Percentiles rank a stretch among this genome's conserved stretches.
phyloP scores from a whole-genome alignment of 2,888 invertebrate genomes.

The Spodoptera littoralis region DNA sequence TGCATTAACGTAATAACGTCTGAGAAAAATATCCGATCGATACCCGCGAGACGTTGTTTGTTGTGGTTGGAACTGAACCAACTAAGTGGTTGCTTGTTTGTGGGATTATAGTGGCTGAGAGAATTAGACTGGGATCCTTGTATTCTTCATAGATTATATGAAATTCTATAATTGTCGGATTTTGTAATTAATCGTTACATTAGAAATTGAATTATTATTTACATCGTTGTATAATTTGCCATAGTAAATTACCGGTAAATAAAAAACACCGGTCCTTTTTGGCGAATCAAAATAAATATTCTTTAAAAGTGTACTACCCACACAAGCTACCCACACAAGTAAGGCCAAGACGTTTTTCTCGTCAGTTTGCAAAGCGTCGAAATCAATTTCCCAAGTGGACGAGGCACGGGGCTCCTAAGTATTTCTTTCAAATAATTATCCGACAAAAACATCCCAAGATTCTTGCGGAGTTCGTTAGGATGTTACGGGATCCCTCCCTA shows the following conservation, averaged over 20 bases:
- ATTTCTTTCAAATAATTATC: constrained; percentile 75
- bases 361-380: constrained; percentile 59
- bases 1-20: constrained; percentile 78
- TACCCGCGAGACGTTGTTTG: constrained; percentile 68
- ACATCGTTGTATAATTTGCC: no score
- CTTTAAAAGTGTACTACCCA: constrained; percentile 1
- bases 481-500: constrained; percentile 76
- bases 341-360: constrained; percentile 43
- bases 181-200: no score
- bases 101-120: not conserved
- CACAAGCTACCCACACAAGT: constrained; percentile 25
- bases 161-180: no score
- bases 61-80: constrained; percentile 48
- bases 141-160: no score
- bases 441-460: constrained; percentile 85
- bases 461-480: constrained; percentile 84
- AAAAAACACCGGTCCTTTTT: no score
- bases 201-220: no score
- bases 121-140: no score
- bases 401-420: constrained; percentile 64
- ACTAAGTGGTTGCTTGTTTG: constrained; percentile 29
- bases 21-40: constrained; percentile 81
- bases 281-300: no score
- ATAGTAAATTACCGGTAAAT: no score
- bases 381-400: constrained; percentile 74